These are phyloP conservation scores for Recurvirostra avosetta DNA, from an alignment of 2,113 vertebrate genomes.

Conservation along the genomic window DNA sequence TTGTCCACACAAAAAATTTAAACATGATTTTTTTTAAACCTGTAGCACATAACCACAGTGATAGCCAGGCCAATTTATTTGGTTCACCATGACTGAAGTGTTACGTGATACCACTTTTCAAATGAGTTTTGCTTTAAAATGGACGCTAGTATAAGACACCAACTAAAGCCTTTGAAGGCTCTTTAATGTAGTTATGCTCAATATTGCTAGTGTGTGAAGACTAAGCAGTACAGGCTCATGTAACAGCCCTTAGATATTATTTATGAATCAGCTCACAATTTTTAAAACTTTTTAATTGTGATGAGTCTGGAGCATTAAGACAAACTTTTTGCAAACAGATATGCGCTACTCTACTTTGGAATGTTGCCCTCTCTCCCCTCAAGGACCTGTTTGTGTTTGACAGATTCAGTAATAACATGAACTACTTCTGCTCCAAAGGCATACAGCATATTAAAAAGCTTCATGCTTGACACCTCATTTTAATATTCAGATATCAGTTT, in stretches of 20 bases:
- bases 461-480: slow-evolving; percentile 37
- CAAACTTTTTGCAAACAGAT: slow-evolving; percentile 61
- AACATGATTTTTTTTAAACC: slow-evolving; percentile 75
- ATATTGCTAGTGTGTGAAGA: slow-evolving; percentile 74
- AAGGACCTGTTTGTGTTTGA: slow-evolving; percentile 14
- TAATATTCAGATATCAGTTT: slow-evolving; percentile 40
- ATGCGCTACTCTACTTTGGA: slow-evolving; percentile 64
- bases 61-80: slow-evolving; percentile 75
- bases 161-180: slow-evolving; percentile 11
- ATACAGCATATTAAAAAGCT: slow-evolving; percentile 51
- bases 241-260: slow-evolving; percentile 75
- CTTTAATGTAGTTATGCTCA: slow-evolving; percentile 61
- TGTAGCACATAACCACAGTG: slow-evolving; percentile 70
- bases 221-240: slow-evolving; percentile 70
- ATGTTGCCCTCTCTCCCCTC: slow-evolving; percentile 61
- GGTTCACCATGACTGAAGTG: slow-evolving; percentile 60
- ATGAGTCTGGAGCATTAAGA: slow-evolving; percentile 59
- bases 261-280: slow-evolving; percentile 73
- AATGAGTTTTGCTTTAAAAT: slow-evolving; percentile 56
- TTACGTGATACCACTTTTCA: slow-evolving; percentile 65
- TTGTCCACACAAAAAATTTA: slow-evolving; percentile 75
- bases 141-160: slow-evolving; percentile 57
- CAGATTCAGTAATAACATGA: slow-evolving; percentile 13
- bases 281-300: slow-evolving; percentile 52
- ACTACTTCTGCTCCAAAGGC: slow-evolving; percentile 40